Evolutionary conservation across 2,113 vertebrate species (phyloP).

Genomic region (Talpa occidentalis): DNA sequence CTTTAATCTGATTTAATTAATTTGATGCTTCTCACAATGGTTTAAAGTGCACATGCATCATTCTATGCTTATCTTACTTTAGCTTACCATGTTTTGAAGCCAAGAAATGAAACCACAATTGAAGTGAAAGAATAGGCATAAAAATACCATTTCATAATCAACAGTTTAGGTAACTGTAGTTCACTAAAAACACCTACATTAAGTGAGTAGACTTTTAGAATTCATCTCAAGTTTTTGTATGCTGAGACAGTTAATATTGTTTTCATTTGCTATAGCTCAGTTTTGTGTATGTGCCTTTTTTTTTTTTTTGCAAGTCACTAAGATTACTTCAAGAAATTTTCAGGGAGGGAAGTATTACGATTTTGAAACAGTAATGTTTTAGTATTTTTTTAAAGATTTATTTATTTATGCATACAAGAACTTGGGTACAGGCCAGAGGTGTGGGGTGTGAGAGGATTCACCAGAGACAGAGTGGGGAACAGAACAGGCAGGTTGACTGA

Average conservation of each 20-base stretch:
- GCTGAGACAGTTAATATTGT: not conserved
- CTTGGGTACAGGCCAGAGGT: too few relatives aligned
- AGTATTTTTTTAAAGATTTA: too few relatives aligned
- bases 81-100: not conserved
- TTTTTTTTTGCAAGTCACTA: not conserved
- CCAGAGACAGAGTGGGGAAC: too few relatives aligned
- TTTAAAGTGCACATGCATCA: not conserved
- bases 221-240: not conserved
- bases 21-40: not conserved
- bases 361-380: not conserved
- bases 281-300: not conserved
- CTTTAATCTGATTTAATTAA: conserved; percentile 57
- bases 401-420: too few relatives aligned
- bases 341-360: not conserved
- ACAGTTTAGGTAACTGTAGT: not conserved
- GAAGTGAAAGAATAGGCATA: not conserved
- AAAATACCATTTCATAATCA: not conserved
- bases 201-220: conserved; percentile 33
- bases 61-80: not conserved
- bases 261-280: not conserved
- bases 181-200: conserved; percentile 40
- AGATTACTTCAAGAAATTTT: not conserved
- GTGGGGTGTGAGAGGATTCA: too few relatives aligned
- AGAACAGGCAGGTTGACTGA: too few relatives aligned
- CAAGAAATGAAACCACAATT: not conserved